Conservation (phyloP, 2,797 vertebrate genomes). For the Urophycis tenuis region DNA sequence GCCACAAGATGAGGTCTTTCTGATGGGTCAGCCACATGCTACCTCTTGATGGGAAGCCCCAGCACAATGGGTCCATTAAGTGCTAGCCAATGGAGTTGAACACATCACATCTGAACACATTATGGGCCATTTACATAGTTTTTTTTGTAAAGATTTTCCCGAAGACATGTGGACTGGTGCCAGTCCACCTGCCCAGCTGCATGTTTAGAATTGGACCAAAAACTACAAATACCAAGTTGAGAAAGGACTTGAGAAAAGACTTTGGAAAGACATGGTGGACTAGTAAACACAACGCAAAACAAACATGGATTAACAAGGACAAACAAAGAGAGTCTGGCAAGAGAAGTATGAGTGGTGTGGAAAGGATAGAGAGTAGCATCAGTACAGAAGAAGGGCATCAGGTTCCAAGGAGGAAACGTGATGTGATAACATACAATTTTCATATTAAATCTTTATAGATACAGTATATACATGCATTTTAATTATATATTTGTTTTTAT, state of each 20-base stretch:
- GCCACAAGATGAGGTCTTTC: neutral
- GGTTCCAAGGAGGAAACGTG: too few relatives aligned
- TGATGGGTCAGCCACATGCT: constrained; percentile 28
- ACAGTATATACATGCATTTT: neutral
- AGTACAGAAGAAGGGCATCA: too few relatives aligned
- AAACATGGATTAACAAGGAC: too few relatives aligned
- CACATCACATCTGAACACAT: constrained; percentile 8
- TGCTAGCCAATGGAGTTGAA: neutral
- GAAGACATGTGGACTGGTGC: neutral
- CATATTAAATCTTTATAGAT: neutral
- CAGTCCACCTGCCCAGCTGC: neutral
- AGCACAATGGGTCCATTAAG: constrained; percentile 16
- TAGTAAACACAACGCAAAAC: too few relatives aligned
- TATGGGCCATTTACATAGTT: constrained; percentile 11
- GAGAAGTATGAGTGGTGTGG: too few relatives aligned
- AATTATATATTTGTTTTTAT: neutral
- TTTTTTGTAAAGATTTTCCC: neutral
- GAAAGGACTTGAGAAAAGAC: too few relatives aligned
- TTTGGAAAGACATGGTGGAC: too few relatives aligned
- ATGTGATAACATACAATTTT: neutral
- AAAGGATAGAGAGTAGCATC: too few relatives aligned
- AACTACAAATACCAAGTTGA: neutral
- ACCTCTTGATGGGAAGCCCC: constrained; percentile 14
- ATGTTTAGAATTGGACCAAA: neutral
- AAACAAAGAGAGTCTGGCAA: too few relatives aligned